Evolutionary conservation across 2,113 vertebrate genomes (phyloP).

Genomic region (Carettochelys insculpta): DNA sequence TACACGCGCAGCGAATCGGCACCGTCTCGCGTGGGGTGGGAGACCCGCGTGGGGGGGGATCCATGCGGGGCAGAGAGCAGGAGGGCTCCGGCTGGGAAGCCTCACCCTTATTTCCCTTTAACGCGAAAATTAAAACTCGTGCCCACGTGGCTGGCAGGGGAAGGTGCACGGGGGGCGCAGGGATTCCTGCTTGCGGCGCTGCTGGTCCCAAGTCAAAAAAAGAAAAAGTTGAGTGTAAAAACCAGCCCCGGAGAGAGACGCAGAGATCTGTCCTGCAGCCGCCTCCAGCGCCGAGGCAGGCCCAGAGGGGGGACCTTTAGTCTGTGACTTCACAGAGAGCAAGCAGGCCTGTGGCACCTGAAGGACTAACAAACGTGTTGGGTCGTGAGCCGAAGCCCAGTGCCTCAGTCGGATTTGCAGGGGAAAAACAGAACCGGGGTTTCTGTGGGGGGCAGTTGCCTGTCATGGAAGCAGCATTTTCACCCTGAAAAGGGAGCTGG

Average conservation of each 20-base stretch:
- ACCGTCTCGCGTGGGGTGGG: neutral
- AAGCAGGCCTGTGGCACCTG: too few relatives aligned
- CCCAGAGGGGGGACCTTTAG: too few relatives aligned
- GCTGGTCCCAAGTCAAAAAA: too few relatives aligned
- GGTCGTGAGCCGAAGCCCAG: too few relatives aligned
- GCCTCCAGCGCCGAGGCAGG: neutral
- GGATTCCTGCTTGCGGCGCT: rapidly evolving
- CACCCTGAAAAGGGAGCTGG: neutral
- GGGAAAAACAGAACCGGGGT: too few relatives aligned
- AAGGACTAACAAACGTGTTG: too few relatives aligned
- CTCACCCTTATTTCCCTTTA: neutral
- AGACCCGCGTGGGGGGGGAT: rapidly evolving
- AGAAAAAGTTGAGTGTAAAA: neutral
- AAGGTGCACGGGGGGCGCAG: rapidly evolving
- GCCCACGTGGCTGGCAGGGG: neutral
- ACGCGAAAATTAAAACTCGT: rapidly evolving
- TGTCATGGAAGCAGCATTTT: too few relatives aligned
- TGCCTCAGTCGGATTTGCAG: too few relatives aligned
- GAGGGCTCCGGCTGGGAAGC: neutral
- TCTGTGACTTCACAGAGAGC: too few relatives aligned
- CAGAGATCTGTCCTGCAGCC: too few relatives aligned
- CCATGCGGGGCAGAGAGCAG: rapidly evolving
- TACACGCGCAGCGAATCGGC: rapidly evolving
- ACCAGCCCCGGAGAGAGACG: neutral
- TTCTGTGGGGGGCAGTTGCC: too few relatives aligned